A percentile compares a stretch with the other conserved stretches of the same genome.
Conservation (phyloP, 2,888 invertebrate genomes). For the Mythimna ferrago region DNA sequence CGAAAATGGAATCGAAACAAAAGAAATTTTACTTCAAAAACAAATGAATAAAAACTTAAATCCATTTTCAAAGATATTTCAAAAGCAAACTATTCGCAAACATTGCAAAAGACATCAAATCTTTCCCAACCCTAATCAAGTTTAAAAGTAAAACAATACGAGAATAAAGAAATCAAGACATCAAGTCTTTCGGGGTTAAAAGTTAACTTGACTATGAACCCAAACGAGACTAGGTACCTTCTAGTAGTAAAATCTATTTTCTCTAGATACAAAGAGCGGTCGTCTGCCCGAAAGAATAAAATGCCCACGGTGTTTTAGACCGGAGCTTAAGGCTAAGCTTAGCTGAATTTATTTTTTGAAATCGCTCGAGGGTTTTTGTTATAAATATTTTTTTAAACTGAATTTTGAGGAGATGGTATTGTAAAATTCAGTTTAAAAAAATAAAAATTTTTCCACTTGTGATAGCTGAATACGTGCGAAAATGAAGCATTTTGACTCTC, state of each 20-base stretch:
- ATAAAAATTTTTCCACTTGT: too few relatives aligned
- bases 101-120: neutral
- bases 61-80: neutral
- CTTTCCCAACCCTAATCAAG: conserved; percentile 10
- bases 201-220: conserved; percentile 60
- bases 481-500: neutral
- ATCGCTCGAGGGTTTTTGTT: neutral
- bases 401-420: neutral
- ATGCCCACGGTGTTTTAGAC: conserved; percentile 64
- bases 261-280: conserved; percentile 64
- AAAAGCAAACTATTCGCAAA: neutral
- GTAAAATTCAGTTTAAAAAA: too few relatives aligned
- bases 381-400: neutral
- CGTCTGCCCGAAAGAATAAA: conserved; percentile 64
- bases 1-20: neutral
- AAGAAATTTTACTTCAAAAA: neutral
- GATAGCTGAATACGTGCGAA: neutral
- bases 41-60: neutral
- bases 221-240: conserved; percentile 46
- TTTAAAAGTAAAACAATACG: conserved; percentile 18
- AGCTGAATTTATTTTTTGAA: conserved; percentile 4
- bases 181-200: conserved; percentile 46
- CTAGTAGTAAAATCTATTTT: conserved; percentile 61
- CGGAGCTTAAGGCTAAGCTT: conserved; percentile 43
- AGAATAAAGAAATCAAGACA: conserved; percentile 47